Evolutionary conservation across 2,113 vertebrate species (phyloP), one percentile per base, ranked within the genome.

Genomic region (Perca schrenkii): DNA sequence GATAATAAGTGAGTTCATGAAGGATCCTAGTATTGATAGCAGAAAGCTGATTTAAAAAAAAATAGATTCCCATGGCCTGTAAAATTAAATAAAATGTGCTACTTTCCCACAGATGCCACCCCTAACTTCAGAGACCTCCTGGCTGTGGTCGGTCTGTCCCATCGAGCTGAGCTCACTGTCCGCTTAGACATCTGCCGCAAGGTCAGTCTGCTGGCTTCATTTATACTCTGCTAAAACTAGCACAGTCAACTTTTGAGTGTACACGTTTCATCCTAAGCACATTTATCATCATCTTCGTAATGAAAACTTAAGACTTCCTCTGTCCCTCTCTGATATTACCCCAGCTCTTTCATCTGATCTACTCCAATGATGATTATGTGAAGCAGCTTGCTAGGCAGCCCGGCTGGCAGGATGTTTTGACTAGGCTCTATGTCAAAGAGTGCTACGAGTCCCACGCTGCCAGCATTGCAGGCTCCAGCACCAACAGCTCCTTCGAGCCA

Each of bases 261-360:
- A 1, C 40, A 19, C 13, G 3, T 61, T 50, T 69, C 13, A 25
- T 49, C 10, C 15, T 12, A 28, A 64, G 21, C 34, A 53, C 17
- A 57, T n/a, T 25, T 46, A 53, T 65, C 47, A 53, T 65, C 47
- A 40, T 34, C 54, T 69, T 8, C 8, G 6, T 62, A 56, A 47
- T 60, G 6, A 76, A 72, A 62, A 57, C 28, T 50, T 52, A 47
- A 6, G 21, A 66, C 21, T 56, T 47, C 69, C 25, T 52, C 12
- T 67, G 54, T 65, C 67, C 22, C 57, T 36, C 43, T 85, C 15
- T 72, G 16, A 62, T 54, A 52, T 71, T 10, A 34, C 57, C 13
- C 21, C 90, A 99, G 98, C 97, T 99, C 79, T 99, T 99, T 89
- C 93, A 97, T 94, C 93, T 98, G 89, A 98, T 99, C 94, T 95